These are phyloP conservation scores for Agrilus planipennis DNA, from an alignment of 1,140 invertebrate genomes.

Conservation along the genomic window DNA sequence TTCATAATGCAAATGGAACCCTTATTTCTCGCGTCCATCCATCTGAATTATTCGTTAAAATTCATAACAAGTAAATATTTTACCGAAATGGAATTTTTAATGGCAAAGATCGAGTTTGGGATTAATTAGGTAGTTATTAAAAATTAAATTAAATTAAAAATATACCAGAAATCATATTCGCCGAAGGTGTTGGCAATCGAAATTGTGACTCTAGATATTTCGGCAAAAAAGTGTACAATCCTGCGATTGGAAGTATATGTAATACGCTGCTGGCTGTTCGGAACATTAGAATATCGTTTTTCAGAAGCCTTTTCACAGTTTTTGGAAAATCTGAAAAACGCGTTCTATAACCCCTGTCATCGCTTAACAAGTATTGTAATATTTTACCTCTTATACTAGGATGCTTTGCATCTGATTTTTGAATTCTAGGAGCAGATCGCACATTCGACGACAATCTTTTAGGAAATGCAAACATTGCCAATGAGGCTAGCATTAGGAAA, in stretches of 20 bases:
- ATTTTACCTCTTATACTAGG: slow-evolving; percentile 41
- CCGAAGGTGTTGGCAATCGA: slow-evolving; percentile 71
- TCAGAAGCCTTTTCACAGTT: slow-evolving; percentile 72
- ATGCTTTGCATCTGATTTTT: slow-evolving; percentile 38
- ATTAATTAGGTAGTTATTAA: slow-evolving; percentile 12
- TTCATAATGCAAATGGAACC: too few species aligned
- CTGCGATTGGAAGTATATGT: slow-evolving; percentile 80
- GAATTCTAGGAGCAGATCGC: slow-evolving; percentile 34
- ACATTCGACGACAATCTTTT: slow-evolving; percentile 46
- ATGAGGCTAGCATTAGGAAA: slow-evolving; percentile 63
- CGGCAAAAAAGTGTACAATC: slow-evolving; percentile 84
- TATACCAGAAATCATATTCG: slow-evolving; percentile 81
- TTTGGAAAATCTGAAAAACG: slow-evolving; percentile 68
- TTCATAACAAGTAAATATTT: too few species aligned
- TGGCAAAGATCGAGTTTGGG: too few species aligned
- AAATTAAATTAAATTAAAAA: slow-evolving; percentile 11
- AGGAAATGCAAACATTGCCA: slow-evolving; percentile 84
- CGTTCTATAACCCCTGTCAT: not conserved
- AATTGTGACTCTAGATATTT: slow-evolving; percentile 92
- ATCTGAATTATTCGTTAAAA: too few species aligned
- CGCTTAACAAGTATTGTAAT: not conserved
- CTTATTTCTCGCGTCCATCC: too few species aligned
- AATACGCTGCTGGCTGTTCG: slow-evolving; percentile 79
- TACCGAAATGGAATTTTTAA: too few species aligned
- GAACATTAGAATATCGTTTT: slow-evolving; percentile 83